Evolutionary conservation across 2,888 invertebrate species (phyloP).

Genomic region (Rhagonycha lutea): DNA sequence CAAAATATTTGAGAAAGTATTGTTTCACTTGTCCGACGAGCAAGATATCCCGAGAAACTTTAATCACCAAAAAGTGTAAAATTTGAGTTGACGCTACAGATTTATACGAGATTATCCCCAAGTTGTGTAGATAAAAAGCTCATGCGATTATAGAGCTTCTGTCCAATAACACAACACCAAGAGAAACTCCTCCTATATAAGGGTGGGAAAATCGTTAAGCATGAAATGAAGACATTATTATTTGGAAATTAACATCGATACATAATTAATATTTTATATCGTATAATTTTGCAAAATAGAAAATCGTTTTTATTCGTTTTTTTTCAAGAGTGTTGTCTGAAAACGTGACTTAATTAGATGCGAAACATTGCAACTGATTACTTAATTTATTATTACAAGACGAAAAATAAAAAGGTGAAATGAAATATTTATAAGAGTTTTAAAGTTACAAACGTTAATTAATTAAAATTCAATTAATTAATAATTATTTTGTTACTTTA

Average conservation of each 20-base stretch:
- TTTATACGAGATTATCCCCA: neutral
- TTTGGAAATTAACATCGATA: neutral
- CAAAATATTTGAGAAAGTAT: neutral
- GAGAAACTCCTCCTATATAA: conserved; percentile 5
- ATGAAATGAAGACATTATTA: conserved; percentile 7
- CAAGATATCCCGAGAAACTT: neutral
- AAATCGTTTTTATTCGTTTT: neutral
- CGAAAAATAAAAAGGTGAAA: neutral
- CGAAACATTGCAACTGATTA: neutral
- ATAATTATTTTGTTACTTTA: neutral
- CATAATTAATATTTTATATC: neutral
- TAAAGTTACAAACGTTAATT: neutral
- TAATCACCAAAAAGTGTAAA: neutral
- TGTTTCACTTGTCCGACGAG: neutral
- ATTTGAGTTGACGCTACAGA: neutral
- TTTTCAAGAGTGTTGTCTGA: neutral
- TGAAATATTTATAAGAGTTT: neutral
- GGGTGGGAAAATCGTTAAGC: conserved; percentile 5
- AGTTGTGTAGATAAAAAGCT: conserved; percentile 13
- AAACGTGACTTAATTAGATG: neutral
- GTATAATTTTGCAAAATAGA: neutral
- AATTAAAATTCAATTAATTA: neutral
- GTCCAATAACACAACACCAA: conserved; percentile 33
- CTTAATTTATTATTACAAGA: neutral
- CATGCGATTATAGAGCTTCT: conserved; percentile 39